Percentiles rank a stretch among this genome's conserved stretches.
phyloP scores from a whole-genome alignment of 1,140 invertebrate genomes.

The Leptinotarsa defecta region DNA sequence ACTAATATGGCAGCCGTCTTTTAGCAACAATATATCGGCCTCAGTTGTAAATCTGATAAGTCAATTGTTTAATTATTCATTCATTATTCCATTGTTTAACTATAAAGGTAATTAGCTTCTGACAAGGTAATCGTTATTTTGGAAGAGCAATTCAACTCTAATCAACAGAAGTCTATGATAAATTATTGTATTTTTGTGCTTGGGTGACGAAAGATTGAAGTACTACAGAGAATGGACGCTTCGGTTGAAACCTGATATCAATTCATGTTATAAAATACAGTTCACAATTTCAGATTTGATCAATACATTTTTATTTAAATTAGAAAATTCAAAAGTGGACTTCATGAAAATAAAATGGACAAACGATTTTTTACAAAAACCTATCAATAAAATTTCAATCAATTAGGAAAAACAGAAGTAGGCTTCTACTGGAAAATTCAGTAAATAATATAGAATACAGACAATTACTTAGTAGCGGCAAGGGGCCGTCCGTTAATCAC shows the following conservation, averaged over 20 bases:
- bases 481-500: too few relatives aligned
- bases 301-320: too few relatives aligned
- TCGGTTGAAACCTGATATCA: too few relatives aligned
- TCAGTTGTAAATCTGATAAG: constrained; percentile 18
- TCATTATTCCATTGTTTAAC: constrained; percentile 23
- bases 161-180: neutral
- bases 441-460: too few relatives aligned
- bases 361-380: neutral
- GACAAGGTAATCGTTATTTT: constrained; percentile 22
- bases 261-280: too few relatives aligned
- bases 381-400: neutral
- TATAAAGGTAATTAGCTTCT: constrained; percentile 11
- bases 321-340: neutral
- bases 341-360: neutral
- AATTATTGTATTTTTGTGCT: neutral
- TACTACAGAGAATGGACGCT: too few relatives aligned
- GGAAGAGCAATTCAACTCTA: constrained; percentile 4
- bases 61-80: constrained; percentile 22
- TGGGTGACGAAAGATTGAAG: neutral
- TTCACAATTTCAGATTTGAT: too few relatives aligned
- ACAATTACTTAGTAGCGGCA: too few relatives aligned
- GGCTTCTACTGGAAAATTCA: too few relatives aligned
- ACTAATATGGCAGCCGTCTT: constrained; percentile 26
- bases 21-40: constrained; percentile 20
- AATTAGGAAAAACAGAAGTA: neutral